Percentiles rank a stretch among this genome's conserved stretches.
phyloP scores from a whole-genome alignment of 2,797 vertebrate species.

The Uromys caudimaculatus region DNA sequence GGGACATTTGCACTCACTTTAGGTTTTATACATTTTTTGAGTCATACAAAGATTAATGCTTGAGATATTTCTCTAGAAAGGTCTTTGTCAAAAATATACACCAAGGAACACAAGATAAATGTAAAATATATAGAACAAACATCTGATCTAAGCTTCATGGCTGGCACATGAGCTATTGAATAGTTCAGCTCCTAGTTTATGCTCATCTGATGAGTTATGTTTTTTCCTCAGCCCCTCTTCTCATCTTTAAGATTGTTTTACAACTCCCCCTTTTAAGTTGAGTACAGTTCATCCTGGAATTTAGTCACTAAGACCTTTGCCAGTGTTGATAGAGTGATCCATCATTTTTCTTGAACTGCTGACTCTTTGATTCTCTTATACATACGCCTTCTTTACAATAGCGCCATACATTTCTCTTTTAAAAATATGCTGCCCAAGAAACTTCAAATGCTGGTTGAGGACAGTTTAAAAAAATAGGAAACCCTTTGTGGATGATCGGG shows the following conservation, averaged over 20 bases:
- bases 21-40: not conserved
- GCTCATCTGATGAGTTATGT: not conserved
- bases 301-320: not conserved
- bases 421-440: not conserved
- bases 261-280: not conserved
- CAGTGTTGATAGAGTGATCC: not conserved
- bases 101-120: not conserved
- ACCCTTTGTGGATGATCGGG: not conserved
- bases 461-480: not conserved
- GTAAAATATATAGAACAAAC: not conserved
- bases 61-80: not conserved
- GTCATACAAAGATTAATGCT: not conserved
- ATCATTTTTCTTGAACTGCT: not conserved
- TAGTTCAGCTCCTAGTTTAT: not conserved
- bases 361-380: not conserved
- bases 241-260: conserved; percentile 2
- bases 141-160: not conserved
- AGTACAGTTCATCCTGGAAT: conserved; percentile 1
- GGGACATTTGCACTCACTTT: not conserved
- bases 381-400: not conserved
- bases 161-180: not conserved
- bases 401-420: conserved; percentile 28
- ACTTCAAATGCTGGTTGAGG: not conserved
- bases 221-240: not conserved
- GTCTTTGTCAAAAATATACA: not conserved